phyloP scores from a whole-genome alignment of 1,140 invertebrate species.

The Brachionus sp. region DNA sequence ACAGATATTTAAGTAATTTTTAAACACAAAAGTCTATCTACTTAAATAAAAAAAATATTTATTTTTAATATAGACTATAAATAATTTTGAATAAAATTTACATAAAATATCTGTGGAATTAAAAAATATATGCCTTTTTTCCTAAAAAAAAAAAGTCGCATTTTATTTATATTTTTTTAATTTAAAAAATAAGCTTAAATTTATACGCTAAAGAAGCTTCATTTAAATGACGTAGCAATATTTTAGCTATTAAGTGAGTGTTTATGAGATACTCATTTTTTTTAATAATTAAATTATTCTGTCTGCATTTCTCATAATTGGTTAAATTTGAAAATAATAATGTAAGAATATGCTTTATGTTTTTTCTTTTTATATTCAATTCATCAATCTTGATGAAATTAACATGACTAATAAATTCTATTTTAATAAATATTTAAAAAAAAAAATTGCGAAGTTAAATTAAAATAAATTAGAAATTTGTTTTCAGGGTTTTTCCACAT shows the following conservation, averaged over 20 bases:
- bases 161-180: not conserved
- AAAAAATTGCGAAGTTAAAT: not conserved
- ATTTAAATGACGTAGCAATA: not conserved
- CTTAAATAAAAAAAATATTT: not conserved
- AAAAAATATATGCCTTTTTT: not conserved
- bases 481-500: no score
- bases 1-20: not conserved
- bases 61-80: not conserved
- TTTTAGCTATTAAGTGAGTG: not conserved
- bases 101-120: not conserved
- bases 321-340: not conserved
- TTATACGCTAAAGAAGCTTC: not conserved
- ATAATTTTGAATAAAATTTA: conserved; percentile 1
- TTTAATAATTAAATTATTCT: not conserved
- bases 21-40: not conserved
- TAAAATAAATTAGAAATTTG: not conserved
- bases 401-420: not conserved
- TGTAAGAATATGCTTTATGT: not conserved
- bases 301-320: not conserved
- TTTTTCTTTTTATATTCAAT: not conserved
- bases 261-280: not conserved
- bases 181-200: not conserved
- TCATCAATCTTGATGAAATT: not conserved
- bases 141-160: not conserved
- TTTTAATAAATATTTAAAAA: not conserved